Conservation (phyloP, 2,888 invertebrate species). For the Macrophya alboannulata region DNA sequence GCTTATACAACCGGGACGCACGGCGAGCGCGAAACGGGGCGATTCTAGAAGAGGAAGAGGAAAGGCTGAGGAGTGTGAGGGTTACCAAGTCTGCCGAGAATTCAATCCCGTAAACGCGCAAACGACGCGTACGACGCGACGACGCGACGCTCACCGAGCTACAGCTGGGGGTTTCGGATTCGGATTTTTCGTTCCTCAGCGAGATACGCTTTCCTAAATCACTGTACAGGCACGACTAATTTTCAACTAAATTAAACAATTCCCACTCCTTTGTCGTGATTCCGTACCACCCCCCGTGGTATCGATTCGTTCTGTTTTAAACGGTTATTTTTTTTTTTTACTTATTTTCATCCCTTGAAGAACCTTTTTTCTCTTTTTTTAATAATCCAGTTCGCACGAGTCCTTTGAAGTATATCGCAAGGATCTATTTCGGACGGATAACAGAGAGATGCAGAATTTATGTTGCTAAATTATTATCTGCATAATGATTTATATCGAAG, state of each 20-base stretch:
- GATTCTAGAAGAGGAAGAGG: background rate
- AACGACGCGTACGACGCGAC: slow-evolving; percentile 32
- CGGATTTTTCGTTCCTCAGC: slow-evolving; percentile 21
- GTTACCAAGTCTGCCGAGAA: slow-evolving; percentile 33
- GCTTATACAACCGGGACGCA: slow-evolving; percentile 11
- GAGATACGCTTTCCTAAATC: slow-evolving; percentile 22
- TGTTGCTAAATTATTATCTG: background rate
- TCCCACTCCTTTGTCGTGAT: background rate
- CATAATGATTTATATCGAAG: background rate
- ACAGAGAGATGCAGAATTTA: background rate
- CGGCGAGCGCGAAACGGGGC: background rate
- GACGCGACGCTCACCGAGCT: background rate
- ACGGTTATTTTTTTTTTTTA: background rate
- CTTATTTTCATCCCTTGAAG: background rate
- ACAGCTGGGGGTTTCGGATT: slow-evolving; percentile 6
- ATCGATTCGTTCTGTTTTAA: background rate
- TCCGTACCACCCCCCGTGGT: background rate
- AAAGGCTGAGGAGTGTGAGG: background rate
- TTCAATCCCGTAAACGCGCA: slow-evolving; percentile 52
- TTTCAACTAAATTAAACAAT: slow-evolving; percentile 53
- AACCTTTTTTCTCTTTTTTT: background rate
- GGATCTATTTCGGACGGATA: background rate
- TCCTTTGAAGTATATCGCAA: background rate
- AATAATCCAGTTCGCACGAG: background rate
- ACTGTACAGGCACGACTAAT: slow-evolving; percentile 31